A percentile compares a stretch with the other conserved stretches of the same genome.
These are phyloP conservation scores for Sclerurus mexicanus DNA, from an alignment of 2,113 vertebrate species.

Conservation along the genomic window DNA sequence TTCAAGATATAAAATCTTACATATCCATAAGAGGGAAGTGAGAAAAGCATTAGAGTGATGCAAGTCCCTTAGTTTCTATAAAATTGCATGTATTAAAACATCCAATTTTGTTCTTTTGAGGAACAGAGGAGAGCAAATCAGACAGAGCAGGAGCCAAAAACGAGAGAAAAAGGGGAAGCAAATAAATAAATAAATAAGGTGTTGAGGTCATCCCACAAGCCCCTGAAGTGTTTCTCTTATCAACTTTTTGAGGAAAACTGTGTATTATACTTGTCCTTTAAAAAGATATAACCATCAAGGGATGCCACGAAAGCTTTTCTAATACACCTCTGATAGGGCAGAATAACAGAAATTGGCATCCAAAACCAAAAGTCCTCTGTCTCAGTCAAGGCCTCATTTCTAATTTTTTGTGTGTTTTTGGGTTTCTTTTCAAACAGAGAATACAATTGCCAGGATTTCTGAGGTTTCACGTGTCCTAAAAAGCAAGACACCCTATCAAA, in stretches of 20 bases:
- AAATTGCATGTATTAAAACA: neutral
- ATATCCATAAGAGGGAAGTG: neutral
- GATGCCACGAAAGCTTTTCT: neutral
- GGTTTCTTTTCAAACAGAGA: neutral
- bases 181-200: neutral
- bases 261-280: neutral
- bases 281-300: neutral
- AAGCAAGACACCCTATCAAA: neutral
- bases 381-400: neutral
- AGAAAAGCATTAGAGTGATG: neutral
- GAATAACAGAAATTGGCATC: neutral
- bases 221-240: neutral
- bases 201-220: neutral
- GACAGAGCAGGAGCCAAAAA: neutral
- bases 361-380: neutral
- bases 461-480: neutral
- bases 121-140: neutral
- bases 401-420: neutral
- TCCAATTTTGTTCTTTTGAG: neutral
- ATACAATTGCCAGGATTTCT: neutral
- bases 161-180: accelerated
- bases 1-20: neutral
- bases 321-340: neutral
- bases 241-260: neutral
- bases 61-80: neutral